Evolutionary conservation across 2,888 invertebrate genomes (phyloP).

Genomic region (Luperina testacea): DNA sequence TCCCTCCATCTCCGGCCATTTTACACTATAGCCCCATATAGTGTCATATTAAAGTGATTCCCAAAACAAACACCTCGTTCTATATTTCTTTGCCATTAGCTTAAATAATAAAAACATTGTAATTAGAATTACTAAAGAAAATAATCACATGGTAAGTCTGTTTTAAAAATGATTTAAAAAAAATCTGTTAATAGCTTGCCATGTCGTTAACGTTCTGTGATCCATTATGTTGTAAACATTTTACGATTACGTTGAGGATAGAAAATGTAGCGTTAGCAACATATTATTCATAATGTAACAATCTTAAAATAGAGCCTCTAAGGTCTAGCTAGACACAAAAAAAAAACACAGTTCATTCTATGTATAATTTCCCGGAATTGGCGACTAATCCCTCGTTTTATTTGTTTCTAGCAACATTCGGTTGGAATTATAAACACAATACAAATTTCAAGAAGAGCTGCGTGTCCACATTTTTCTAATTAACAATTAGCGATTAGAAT

Average conservation of each 20-base stretch:
- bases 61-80: slow-evolving; percentile 53
- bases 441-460: slow-evolving; percentile 15
- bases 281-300: no score
- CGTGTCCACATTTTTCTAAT: slow-evolving; percentile 26
- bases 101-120: not conserved
- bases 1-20: slow-evolving; percentile 55
- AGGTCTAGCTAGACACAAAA: not conserved
- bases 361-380: not conserved
- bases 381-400: not conserved
- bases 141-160: not conserved
- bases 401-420: slow-evolving; percentile 23
- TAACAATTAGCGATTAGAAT: slow-evolving; percentile 43
- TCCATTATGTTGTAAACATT: not conserved
- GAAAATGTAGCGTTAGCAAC: not conserved
- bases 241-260: not conserved
- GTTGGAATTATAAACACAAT: not conserved
- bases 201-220: not conserved
- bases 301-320: not conserved
- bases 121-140: not conserved
- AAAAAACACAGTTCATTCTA: not conserved
- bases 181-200: not conserved
- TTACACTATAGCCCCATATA: slow-evolving; percentile 55
- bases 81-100: slow-evolving; percentile 9
- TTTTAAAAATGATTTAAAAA: not conserved
- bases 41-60: slow-evolving; percentile 72